Percentiles rank a stretch among this genome's conserved stretches.
These are phyloP conservation scores for Cheilosia urbana DNA, from an alignment of 2,888 invertebrate species.

Conservation along the genomic window DNA sequence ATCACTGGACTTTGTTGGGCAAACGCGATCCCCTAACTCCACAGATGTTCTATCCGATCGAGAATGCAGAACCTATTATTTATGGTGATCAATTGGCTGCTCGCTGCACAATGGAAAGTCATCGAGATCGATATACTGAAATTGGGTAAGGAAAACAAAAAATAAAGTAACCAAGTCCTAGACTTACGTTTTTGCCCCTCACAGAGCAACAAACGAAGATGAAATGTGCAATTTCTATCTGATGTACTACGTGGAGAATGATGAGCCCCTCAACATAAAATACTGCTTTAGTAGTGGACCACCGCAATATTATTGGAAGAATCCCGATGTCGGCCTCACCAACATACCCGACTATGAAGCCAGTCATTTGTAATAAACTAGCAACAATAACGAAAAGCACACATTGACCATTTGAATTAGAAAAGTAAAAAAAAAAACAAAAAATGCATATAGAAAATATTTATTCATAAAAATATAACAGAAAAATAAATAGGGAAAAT, in stretches of 20 bases:
- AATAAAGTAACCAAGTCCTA: background rate
- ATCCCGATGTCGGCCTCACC: conserved; percentile 86
- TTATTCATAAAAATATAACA: conserved; percentile 40
- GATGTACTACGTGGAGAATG: conserved; percentile 95
- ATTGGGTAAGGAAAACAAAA: conserved; percentile 88
- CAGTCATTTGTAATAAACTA: conserved; percentile 82
- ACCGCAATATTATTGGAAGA: conserved; percentile 92
- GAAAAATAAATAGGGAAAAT: conserved; percentile 57
- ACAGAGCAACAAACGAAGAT: conserved; percentile 91
- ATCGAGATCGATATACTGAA: conserved; percentile 86
- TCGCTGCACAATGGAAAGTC: conserved; percentile 95
- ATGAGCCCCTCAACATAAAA: conserved; percentile 89
- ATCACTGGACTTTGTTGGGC: conserved; percentile 93
- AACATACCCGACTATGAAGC: conserved; percentile 91
- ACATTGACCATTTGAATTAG: conserved; percentile 54
- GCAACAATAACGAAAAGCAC: conserved; percentile 13
- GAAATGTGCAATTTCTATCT: conserved; percentile 99
- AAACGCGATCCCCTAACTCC: conserved; percentile 94
- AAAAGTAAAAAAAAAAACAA: conserved; percentile 8
- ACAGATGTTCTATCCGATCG: conserved; percentile 97
- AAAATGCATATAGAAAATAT: conserved; percentile 33
- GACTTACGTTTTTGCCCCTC: background rate
- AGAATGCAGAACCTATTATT: conserved; percentile 86
- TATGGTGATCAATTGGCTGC: conserved; percentile 92
- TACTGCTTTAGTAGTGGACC: conserved; percentile 94